Evolutionary conservation across 2,888 invertebrate species (phyloP), one percentile per base, ranked within the genome.

Genomic region (Lucinisca nassula): DNA sequence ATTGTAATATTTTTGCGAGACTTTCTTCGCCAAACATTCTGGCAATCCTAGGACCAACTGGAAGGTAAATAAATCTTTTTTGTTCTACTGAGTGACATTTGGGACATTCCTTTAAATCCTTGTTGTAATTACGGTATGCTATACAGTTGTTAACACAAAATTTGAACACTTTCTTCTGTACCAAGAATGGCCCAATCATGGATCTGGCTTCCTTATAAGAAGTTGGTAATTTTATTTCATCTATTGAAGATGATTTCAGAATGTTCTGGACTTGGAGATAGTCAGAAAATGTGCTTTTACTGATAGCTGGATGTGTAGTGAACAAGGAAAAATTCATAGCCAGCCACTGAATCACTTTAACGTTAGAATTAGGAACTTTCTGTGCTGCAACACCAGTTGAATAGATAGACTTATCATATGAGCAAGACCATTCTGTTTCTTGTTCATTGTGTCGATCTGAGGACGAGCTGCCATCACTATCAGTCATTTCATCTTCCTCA

Each of bases 1-100:
- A 51, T 35, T 51, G 45, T 27, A 80, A 21, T 38, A 73, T 4
- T 37, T 73, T 38, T 12, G 80, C 82, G 0, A 61, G 49, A 24
- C 75, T 82, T 37, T 35, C 67, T 32, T 82, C 75, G 10, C 82
- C 82, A 82, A 40, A 82, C 21, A 75, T 35, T 38, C 82, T 82
- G 10, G 76, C 76, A 8, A 82, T 12, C 40, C 82, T 74, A 21
- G 74, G 61, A 0, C 79, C 79, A 37, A 79, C 51, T 0, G 79
- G 67, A n/a, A 79, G 32, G 4, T 79, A 38, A 8, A 1, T 24
- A 27, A 38, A 79, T 37, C 17, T 37, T 40, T 38, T 38, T 8
- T 21, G 14, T 14, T 37, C 8, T 40, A 30, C 35, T 1, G n/a
- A n/a, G n/a, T 21, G 14, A 0, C 21, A 12, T 77, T 77, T 77